Percentiles rank a stretch among this genome's conserved stretches.
Conservation (phyloP, 2,797 vertebrate species). For the Mionectes olivaceus region DNA sequence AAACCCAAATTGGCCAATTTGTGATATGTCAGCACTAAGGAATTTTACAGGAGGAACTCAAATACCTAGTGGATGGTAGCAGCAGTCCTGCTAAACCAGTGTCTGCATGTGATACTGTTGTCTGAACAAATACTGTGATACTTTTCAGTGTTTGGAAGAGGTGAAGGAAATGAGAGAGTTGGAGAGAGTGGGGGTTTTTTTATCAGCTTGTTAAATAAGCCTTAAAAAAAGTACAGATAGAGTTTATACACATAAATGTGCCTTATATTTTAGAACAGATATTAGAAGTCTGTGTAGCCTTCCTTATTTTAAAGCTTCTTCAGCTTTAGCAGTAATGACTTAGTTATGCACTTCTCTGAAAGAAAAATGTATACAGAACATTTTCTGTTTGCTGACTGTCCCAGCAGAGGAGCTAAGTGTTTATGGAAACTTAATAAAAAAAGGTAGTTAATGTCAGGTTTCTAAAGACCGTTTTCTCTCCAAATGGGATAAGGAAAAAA, state of each 20-base stretch:
- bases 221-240: background rate
- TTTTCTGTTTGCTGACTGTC: background rate
- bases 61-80: background rate
- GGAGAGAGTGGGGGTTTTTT: background rate
- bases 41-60: background rate
- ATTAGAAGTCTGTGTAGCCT: background rate
- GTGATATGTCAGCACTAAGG: background rate
- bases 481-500: background rate
- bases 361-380: background rate
- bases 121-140: background rate
- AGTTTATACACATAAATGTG: background rate
- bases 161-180: background rate
- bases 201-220: background rate
- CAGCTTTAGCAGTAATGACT: background rate
- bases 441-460: background rate
- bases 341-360: background rate
- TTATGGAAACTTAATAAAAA: background rate
- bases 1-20: background rate
- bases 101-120: background rate
- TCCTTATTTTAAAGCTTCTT: background rate
- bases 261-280: background rate
- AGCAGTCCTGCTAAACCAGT: background rate
- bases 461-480: conserved; percentile 7
- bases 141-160: background rate
- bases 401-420: background rate